A percentile compares a stretch with the other conserved stretches of the same genome.
These are phyloP conservation scores for Psilanteris sp. DNA, from an alignment of 1,140 invertebrate species.

Conservation along the genomic window DNA sequence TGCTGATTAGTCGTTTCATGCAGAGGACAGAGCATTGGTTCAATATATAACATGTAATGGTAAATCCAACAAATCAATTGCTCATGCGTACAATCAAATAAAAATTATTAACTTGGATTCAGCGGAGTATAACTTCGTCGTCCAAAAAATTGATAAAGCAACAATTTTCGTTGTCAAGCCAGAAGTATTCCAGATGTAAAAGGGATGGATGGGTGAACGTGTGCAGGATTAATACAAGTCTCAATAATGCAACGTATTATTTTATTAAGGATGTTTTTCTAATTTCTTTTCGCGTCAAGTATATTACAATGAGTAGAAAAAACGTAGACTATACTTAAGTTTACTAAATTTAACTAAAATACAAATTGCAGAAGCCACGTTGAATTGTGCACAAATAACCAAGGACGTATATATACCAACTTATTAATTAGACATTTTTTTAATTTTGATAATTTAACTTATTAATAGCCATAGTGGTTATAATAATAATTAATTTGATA, in stretches of 20 bases:
- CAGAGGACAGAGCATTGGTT: slow-evolving; percentile 49
- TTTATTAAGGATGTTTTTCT: slow-evolving; percentile 71
- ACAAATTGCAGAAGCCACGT: slow-evolving; percentile 60
- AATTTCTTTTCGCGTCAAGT: slow-evolving; percentile 65
- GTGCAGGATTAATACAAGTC: slow-evolving; percentile 62
- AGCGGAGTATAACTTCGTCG: too few species aligned
- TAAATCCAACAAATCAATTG: slow-evolving; percentile 30
- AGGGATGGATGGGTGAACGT: slow-evolving; percentile 14
- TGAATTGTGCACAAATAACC: slow-evolving; percentile 55
- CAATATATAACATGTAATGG: slow-evolving; percentile 39
- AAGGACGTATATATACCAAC: too few species aligned
- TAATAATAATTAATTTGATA: too few species aligned
- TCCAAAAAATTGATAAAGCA: too few species aligned
- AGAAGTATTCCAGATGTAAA: slow-evolving; percentile 39
- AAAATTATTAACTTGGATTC: slow-evolving; percentile 2
- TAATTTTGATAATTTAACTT: too few species aligned
- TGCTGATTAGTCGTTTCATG: slow-evolving; percentile 53
- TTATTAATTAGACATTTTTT: too few species aligned
- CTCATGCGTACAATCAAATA: slow-evolving; percentile 36
- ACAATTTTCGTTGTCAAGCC: slow-evolving; percentile 3
- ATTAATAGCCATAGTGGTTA: too few species aligned
- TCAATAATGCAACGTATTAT: slow-evolving; percentile 65
- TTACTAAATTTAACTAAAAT: slow-evolving; percentile 58
- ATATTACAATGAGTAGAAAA: slow-evolving; percentile 75
- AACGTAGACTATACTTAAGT: slow-evolving; percentile 71